Percentiles rank a stretch among this genome's conserved stretches.
Evolutionary conservation across 2,888 invertebrate species (phyloP).

Genomic region (Diloba caeruleocephala): DNA sequence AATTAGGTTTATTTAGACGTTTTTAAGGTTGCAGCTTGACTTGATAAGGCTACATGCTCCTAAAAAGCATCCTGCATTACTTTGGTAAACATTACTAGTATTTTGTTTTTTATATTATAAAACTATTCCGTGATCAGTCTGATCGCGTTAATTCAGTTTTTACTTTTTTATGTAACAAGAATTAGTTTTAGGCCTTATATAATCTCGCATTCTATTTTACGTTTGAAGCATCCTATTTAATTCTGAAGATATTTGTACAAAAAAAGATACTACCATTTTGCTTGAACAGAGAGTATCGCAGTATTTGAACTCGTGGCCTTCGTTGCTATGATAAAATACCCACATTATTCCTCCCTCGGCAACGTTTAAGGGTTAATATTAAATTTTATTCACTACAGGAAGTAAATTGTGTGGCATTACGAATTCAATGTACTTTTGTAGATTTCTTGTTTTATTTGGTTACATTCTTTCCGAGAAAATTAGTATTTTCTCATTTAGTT

Average conservation of each 20-base stretch:
- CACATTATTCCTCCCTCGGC: conserved; percentile 2
- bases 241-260: neutral
- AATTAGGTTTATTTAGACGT: too few relatives aligned
- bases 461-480: conserved; percentile 2
- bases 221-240: neutral
- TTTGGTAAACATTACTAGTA: too few relatives aligned
- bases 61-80: too few relatives aligned
- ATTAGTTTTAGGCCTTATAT: too few relatives aligned
- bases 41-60: too few relatives aligned
- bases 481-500: neutral
- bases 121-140: too few relatives aligned
- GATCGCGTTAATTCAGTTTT: too few relatives aligned
- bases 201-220: neutral
- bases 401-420: conserved; percentile 23
- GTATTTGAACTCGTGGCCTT: conserved; percentile 1
- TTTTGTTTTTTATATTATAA: too few relatives aligned
- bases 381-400: conserved; percentile 31
- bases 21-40: too few relatives aligned
- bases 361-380: conserved; percentile 24
- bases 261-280: too few relatives aligned
- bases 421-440: conserved; percentile 7
- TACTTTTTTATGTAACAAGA: too few relatives aligned
- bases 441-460: conserved; percentile 8
- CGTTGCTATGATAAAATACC: conserved; percentile 10
- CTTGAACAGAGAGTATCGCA: neutral